phyloP scores from a whole-genome alignment of 2,113 vertebrate genomes.

The Parotia lawesii region DNA sequence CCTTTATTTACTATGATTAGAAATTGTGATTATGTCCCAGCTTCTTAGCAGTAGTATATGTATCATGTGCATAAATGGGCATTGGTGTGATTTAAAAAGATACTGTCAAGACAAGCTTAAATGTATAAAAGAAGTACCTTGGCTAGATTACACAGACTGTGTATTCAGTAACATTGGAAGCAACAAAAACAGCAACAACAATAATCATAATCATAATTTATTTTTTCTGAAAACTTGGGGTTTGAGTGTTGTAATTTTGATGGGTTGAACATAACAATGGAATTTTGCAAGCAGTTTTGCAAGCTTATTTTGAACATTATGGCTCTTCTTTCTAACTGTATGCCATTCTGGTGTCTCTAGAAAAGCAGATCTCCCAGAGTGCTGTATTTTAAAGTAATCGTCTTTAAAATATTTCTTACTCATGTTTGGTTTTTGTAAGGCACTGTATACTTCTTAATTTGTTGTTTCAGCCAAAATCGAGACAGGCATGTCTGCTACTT shows the following conservation, averaged over 20 bases:
- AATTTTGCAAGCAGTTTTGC: not conserved
- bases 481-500: not conserved
- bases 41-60: not conserved
- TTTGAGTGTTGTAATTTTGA: not conserved
- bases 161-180: not conserved
- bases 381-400: not conserved
- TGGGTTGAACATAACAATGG: not conserved
- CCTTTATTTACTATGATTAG: not conserved
- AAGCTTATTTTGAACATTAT: not conserved
- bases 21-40: not conserved
- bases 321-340: not conserved
- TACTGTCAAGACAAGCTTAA: not conserved
- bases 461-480: not conserved
- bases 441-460: not conserved
- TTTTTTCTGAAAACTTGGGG: not conserved
- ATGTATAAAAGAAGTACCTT: not conserved
- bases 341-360: not conserved
- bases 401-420: not conserved
- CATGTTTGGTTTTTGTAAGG: not conserved
- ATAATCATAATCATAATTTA: not conserved
- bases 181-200: not conserved
- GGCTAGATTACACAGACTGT: not conserved
- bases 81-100: not conserved
- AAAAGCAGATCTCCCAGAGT: not conserved
- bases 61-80: not conserved